Percentiles rank a stretch among this genome's conserved stretches.
Conservation (phyloP, 2,113 vertebrate species). For the Pelvicachromis taeniatus region DNA sequence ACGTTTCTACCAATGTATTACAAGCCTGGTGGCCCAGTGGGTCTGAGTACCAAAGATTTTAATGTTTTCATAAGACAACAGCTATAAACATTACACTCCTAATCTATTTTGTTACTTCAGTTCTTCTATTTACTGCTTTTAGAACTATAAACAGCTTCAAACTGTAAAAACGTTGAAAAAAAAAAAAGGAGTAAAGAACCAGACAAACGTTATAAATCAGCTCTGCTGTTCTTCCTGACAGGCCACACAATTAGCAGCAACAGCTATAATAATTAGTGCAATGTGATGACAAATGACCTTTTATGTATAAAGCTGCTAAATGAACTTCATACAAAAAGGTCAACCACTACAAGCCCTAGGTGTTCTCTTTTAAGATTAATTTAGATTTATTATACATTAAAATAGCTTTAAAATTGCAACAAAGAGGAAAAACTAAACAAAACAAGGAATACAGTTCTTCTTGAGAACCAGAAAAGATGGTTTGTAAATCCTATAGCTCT, state of each 20-base stretch:
- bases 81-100: too few relatives aligned
- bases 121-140: too few relatives aligned
- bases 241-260: neutral
- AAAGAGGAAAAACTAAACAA: accelerated
- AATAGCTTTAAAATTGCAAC: neutral
- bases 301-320: neutral
- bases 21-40: too few relatives aligned
- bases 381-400: neutral
- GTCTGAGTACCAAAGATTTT: too few relatives aligned
- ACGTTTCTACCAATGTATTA: too few relatives aligned
- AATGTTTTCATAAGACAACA: too few relatives aligned
- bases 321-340: neutral
- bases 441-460: neutral
- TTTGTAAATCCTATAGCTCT: neutral
- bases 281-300: neutral
- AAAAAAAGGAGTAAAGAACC: neutral
- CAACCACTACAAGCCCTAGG: neutral
- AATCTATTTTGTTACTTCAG: too few relatives aligned
- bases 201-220: neutral
- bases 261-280: neutral
- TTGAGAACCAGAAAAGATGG: neutral
- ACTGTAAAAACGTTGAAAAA: too few relatives aligned
- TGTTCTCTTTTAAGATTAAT: neutral
- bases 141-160: too few relatives aligned
- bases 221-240: neutral